A percentile compares a stretch with the other conserved stretches of the same genome.
These are phyloP conservation scores for Lacerta agilis DNA, from an alignment of 2,797 vertebrate species.

Conservation along the genomic window DNA sequence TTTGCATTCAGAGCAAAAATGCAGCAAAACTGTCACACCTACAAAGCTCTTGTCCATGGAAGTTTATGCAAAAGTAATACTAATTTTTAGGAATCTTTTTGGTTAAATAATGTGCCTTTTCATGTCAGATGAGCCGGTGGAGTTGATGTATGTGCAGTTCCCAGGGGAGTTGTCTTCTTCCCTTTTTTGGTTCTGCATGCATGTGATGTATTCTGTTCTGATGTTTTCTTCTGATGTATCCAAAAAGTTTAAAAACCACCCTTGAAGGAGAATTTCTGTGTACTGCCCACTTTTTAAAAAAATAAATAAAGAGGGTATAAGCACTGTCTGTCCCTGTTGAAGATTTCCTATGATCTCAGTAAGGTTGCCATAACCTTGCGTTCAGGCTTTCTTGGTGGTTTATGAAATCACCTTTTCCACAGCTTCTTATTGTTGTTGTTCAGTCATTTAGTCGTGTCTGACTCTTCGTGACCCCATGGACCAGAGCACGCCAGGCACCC, in stretches of 20 bases:
- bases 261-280: neutral
- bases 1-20: neutral
- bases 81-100: neutral
- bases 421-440: neutral
- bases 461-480: no score
- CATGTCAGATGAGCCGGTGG: neutral
- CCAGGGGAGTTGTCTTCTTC: neutral
- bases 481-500: no score
- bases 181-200: neutral
- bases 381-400: neutral
- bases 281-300: conserved; percentile 10
- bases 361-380: neutral
- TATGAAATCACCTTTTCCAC: neutral
- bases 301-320: conserved; percentile 9
- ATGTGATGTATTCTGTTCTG: neutral
- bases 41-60: neutral
- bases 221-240: conserved; percentile 3
- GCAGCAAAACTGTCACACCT: neutral
- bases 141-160: neutral
- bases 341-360: conserved; percentile 27
- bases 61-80: neutral
- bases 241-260: neutral
- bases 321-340: neutral
- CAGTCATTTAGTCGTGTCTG: no score
- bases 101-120: neutral